These are phyloP conservation scores for Nemurella pictetii DNA, from an alignment of 2,888 invertebrate genomes.

Conservation along the genomic window DNA sequence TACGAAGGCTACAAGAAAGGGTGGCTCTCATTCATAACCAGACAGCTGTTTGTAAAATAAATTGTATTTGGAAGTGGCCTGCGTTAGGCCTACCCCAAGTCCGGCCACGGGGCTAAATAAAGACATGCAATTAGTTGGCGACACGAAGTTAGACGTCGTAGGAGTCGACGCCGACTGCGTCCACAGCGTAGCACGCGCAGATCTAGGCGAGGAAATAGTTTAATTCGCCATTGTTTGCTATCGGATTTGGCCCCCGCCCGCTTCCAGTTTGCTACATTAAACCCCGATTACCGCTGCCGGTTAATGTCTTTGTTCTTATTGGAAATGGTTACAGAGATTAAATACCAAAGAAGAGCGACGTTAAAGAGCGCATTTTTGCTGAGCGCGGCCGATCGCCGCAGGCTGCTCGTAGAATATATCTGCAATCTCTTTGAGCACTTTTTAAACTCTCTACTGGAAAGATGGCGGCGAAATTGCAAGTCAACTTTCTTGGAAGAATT, in stretches of 20 bases:
- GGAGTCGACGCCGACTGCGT: background rate
- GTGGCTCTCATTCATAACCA: background rate
- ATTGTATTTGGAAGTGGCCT: background rate
- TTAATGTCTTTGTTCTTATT: conserved; percentile 31
- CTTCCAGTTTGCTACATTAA: conserved; percentile 21
- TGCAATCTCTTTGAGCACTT: conserved; percentile 19
- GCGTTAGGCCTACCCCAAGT: background rate
- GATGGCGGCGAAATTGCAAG: conserved; percentile 25
- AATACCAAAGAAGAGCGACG: conserved; percentile 23
- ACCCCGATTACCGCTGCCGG: conserved; percentile 21
- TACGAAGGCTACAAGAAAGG: background rate
- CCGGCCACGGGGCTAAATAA: background rate
- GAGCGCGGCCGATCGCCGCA: background rate
- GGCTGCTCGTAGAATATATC: background rate
- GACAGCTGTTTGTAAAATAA: background rate
- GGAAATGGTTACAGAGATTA: conserved; percentile 28
- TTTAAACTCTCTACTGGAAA: background rate
- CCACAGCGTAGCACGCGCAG: no score
- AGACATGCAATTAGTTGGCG: background rate
- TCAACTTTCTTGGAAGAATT: conserved; percentile 21
- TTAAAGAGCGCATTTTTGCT: conserved; percentile 26
- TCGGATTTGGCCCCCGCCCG: conserved; percentile 12
- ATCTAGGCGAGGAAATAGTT: background rate
- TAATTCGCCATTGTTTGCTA: conserved; percentile 16
- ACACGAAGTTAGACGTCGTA: background rate